Evolutionary conservation across 1,140 invertebrate genomes (phyloP).

Genomic region (Epicauta chinensis): DNA sequence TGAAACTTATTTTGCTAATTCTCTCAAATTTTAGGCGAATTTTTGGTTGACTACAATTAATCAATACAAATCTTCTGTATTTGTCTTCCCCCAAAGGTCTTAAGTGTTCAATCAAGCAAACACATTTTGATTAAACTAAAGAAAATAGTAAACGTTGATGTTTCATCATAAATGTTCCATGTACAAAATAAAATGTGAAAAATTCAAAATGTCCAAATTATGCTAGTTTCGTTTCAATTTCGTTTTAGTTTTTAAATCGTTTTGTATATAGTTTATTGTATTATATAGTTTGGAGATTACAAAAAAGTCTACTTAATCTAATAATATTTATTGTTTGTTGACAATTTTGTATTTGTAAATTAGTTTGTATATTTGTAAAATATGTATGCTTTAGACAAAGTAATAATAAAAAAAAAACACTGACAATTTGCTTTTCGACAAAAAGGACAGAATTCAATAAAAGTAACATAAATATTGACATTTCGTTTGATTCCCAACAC

Average conservation of each 20-base stretch:
- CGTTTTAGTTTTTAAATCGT: constrained; percentile 4
- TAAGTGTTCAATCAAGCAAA: constrained; percentile 6
- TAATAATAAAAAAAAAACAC: not conserved
- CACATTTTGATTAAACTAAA: constrained; percentile 1
- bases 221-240: too few relatives aligned
- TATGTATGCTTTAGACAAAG: constrained; percentile 4
- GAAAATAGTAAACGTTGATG: constrained; percentile 3
- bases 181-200: constrained; percentile 1
- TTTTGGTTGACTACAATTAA: too few relatives aligned
- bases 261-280: constrained; percentile 10
- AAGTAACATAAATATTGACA: constrained; percentile 9
- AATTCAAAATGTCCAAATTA: too few relatives aligned
- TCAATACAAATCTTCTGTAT: constrained; percentile 11
- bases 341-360: constrained; percentile 9
- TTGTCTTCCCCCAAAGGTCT: constrained; percentile 10
- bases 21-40: not conserved
- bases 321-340: constrained; percentile 17
- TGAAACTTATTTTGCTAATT: not conserved
- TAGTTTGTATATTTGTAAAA: constrained; percentile 16
- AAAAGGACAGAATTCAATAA: constrained; percentile 16
- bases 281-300: too few relatives aligned
- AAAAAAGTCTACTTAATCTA: not conserved
- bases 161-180: constrained; percentile 14
- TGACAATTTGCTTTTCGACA: constrained; percentile 15
- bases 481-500: too few relatives aligned